phyloP scores from a whole-genome alignment of 1,140 invertebrate genomes.

The Ruditapes philippinarum region DNA sequence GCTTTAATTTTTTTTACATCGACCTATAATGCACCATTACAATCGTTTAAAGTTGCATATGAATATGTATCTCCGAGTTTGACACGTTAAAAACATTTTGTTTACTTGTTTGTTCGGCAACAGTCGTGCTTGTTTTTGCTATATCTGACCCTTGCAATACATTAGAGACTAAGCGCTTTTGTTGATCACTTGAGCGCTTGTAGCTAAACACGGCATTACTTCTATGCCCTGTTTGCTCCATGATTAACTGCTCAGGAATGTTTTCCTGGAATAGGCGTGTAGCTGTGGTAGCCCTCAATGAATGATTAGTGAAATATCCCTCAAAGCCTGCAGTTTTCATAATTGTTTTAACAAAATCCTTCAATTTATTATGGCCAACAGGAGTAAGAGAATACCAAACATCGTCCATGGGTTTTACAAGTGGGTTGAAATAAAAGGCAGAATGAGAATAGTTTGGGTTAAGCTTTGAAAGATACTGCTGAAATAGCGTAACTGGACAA shows the following conservation, averaged over 20 bases:
- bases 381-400: conserved; percentile 8
- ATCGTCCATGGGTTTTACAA: neutral
- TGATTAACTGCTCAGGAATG: neutral
- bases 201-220: neutral
- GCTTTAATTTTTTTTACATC: too few relatives aligned
- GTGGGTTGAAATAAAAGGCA: neutral
- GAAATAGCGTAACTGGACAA: neutral
- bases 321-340: neutral
- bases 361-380: neutral
- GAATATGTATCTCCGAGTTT: too few relatives aligned
- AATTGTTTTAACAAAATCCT: conserved; percentile 2
- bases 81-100: too few relatives aligned
- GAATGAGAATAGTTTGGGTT: neutral
- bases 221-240: neutral
- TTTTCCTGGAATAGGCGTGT: neutral
- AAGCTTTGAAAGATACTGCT: neutral
- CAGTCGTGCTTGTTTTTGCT: too few relatives aligned
- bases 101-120: too few relatives aligned
- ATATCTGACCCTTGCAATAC: neutral
- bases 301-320: conserved; percentile 9
- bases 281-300: neutral
- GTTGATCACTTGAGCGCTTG: conserved; percentile 4
- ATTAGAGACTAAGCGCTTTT: neutral
- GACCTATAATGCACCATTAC: too few relatives aligned
- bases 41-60: too few relatives aligned